Base-by-base conservation (phyloP, 1,140 invertebrate genomes). In the Tetramorium simillimum region DNA sequence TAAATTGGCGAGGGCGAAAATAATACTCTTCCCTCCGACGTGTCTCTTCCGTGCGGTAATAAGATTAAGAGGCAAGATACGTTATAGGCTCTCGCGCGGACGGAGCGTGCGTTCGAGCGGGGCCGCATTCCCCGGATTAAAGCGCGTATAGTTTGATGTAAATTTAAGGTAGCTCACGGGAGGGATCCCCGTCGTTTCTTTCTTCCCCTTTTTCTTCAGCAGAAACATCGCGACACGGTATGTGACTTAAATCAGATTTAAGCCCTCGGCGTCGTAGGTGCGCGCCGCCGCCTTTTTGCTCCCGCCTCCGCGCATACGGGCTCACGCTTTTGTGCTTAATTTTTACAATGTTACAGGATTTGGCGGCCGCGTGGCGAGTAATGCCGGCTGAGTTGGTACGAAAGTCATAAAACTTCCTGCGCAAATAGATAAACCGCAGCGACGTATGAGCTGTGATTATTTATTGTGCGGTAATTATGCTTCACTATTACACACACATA, bases 221-320 rank as follows among this genome's bases (percentile, higher is more conserved):
- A 92, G 92, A 90, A 89, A 91, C 88, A 88, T 90, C 89, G 90
- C 93, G 91, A 93, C 93, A 93, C 91, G 92, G 92, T 91, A 93
- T 93, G 89, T 91, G 93, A 93, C 90, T 94, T 94, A 94, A 94
- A 93, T 93, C 93, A 93, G 92, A 94, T 93, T 94, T 93, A 93
- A 92, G 91, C 88, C 70, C 70, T 76, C 65, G 21, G 63, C 62
- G 16, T 77, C 77, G 69, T 84, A 87, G 85, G 63, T 76, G 72
- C 88, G 65, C 53, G 67, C 16, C 63, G 37, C 37, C 53, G 75
- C 28, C 40, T 77, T 72, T 87, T 87, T 89, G 82, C 87, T 89
- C 63, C 62, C 72, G n/a, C 46, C 33, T 67, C 72, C 75, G 89
- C 84, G 28, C 56, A 14, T 46, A 73, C 63, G 70, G 81, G 62